These are phyloP conservation scores for Macaria liturata DNA, from an alignment of 2,888 invertebrate genomes.

Conservation along the genomic window DNA sequence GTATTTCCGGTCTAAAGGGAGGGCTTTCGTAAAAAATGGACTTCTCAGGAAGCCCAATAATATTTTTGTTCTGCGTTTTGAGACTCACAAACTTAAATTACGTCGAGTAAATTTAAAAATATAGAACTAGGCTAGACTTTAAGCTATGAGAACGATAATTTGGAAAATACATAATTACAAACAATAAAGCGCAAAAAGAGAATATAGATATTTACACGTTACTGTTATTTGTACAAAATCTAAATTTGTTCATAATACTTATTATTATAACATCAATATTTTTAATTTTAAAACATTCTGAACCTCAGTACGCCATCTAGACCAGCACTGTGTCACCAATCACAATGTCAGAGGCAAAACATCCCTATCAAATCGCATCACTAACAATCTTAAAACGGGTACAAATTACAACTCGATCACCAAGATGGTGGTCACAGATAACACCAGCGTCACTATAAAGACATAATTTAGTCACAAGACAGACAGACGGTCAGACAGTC, in stretches of 20 bases:
- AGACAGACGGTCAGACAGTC: slow-evolving; percentile 45
- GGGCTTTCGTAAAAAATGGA: slow-evolving; percentile 28
- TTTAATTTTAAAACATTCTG: no score
- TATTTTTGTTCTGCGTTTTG: slow-evolving; percentile 41
- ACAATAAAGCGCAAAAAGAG: no score
- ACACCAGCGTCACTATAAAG: slow-evolving; percentile 72
- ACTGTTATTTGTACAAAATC: no score
- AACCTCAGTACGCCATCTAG: not conserved
- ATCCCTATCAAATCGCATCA: slow-evolving; percentile 57
- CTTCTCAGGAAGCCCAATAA: slow-evolving; percentile 51
- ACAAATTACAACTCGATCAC: slow-evolving; percentile 78
- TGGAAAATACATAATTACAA: no score
- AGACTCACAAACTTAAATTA: not conserved
- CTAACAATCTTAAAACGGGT: slow-evolving; percentile 64
- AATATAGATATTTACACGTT: no score
- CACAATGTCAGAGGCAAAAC: slow-evolving; percentile 40
- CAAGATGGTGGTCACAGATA: slow-evolving; percentile 73
- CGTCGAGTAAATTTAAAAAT: no score
- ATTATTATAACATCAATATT: no score
- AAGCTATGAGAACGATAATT: no score
- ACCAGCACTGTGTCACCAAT: slow-evolving; percentile 25
- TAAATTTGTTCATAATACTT: no score
- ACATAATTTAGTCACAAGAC: slow-evolving; percentile 81
- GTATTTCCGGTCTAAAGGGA: slow-evolving; percentile 3
- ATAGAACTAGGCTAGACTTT: no score